These are phyloP conservation scores for Invenusta paracnida DNA, from an alignment of 2,888 invertebrate genomes.

Conservation along the genomic window DNA sequence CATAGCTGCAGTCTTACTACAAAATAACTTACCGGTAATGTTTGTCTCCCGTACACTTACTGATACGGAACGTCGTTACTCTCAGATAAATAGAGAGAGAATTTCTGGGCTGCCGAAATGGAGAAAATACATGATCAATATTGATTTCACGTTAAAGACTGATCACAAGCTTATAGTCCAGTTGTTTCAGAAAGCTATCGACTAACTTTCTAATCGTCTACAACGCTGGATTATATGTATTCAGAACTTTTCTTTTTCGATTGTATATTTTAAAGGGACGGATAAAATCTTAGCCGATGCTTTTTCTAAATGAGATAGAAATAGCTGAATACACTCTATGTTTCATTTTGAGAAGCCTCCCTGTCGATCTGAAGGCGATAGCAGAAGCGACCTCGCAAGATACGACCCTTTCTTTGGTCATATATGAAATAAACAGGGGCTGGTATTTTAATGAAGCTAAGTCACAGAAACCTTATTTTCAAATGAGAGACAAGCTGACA, in stretches of 20 bases:
- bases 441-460: neutral
- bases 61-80: neutral
- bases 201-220: neutral
- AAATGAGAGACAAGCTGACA: neutral
- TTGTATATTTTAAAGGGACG: neutral
- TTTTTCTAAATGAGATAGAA: neutral
- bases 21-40: neutral
- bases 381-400: neutral
- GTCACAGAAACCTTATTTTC: neutral
- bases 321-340: neutral
- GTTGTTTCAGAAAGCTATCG: neutral
- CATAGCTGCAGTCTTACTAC: neutral
- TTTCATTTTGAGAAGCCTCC: neutral
- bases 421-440: neutral
- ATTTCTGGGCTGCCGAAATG: neutral
- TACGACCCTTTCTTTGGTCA: neutral
- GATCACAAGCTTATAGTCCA: neutral
- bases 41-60: neutral
- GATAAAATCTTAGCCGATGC: constrained; percentile 7
- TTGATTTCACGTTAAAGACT: neutral
- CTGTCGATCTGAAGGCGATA: neutral
- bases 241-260: constrained; percentile 2
- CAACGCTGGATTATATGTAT: neutral
- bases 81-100: neutral
- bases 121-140: neutral